A percentile compares a stretch with the other conserved stretches of the same genome.
Evolutionary conservation across 2,113 vertebrate genomes (phyloP).

Genomic region (Muntiacus reevesi): DNA sequence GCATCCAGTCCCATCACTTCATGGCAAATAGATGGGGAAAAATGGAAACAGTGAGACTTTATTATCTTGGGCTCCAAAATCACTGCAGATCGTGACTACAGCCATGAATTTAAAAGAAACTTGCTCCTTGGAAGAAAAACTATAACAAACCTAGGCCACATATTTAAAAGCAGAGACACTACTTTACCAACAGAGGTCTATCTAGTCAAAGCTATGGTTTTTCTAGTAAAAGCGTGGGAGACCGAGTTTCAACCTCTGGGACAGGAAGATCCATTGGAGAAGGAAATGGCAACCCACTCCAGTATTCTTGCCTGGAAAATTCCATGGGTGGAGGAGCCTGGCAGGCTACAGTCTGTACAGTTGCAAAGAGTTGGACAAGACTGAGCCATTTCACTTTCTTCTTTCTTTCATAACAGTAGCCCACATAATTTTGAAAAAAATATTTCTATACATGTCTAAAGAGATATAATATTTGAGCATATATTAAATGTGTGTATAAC

Average conservation of each 20-base stretch:
- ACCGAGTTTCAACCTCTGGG: background rate
- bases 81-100: background rate
- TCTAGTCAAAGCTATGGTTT: background rate
- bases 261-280: background rate
- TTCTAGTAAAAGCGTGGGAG: background rate
- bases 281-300: background rate
- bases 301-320: background rate
- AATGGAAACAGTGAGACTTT: background rate
- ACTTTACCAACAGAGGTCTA: fast-evolving
- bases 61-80: background rate
- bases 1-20: background rate
- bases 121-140: background rate
- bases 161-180: background rate
- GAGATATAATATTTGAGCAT: background rate
- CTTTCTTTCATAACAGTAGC: background rate
- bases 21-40: background rate
- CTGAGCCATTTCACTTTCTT: background rate
- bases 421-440: background rate
- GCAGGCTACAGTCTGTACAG: background rate
- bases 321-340: fast-evolving
- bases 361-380: fast-evolving
- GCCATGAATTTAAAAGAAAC: background rate
- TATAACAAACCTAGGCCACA: background rate
- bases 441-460: background rate
- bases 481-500: background rate